phyloP scores from a whole-genome alignment of 2,113 vertebrate genomes.

The Procavia capensis region DNA sequence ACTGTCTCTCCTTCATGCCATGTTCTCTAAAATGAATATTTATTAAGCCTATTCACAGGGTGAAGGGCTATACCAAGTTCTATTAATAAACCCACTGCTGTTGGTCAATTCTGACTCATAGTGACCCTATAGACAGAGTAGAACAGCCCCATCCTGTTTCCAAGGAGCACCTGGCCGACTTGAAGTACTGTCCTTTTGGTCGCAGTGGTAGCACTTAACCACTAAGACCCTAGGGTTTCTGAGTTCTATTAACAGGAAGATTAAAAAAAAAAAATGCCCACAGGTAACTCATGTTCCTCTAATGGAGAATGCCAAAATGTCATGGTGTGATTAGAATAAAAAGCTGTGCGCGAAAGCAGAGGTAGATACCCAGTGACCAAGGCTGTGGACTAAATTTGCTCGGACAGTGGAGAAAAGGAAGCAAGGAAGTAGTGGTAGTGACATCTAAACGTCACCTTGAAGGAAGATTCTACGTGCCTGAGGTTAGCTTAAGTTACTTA shows the following conservation, averaged over 20 bases:
- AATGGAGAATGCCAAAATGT: background rate
- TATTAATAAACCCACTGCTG: too few species aligned
- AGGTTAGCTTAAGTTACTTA: background rate
- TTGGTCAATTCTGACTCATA: too few species aligned
- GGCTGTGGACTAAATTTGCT: background rate
- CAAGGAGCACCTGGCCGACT: too few species aligned
- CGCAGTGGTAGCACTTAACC: too few species aligned
- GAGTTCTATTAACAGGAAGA: background rate
- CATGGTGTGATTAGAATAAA: background rate
- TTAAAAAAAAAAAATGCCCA: background rate
- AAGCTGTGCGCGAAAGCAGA: background rate
- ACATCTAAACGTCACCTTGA: background rate
- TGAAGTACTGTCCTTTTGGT: too few species aligned
- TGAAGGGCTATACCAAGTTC: background rate
- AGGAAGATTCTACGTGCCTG: background rate
- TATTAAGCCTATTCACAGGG: accelerated
- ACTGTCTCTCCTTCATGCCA: background rate
- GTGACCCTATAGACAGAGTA: too few species aligned
- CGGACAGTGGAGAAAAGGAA: background rate
- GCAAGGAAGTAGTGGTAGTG: background rate
- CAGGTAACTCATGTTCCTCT: background rate
- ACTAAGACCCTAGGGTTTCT: too few species aligned
- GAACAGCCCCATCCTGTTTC: too few species aligned
- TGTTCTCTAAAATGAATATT: background rate
- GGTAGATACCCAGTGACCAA: background rate